These are phyloP conservation scores for Tetramorium parvispinum DNA, from an alignment of 1,140 invertebrate species.

Conservation along the genomic window DNA sequence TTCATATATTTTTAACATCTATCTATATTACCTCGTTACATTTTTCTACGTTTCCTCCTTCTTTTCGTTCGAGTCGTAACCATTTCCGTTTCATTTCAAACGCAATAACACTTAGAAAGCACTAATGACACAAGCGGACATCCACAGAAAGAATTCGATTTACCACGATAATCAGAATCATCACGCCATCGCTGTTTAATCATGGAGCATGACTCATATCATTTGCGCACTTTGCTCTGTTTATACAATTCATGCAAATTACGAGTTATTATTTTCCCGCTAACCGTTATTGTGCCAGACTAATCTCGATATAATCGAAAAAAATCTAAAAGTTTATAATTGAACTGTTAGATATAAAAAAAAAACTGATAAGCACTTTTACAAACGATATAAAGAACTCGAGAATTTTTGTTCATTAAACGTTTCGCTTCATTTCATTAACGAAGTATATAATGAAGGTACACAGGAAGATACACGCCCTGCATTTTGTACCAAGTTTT, in stretches of 20 bases:
- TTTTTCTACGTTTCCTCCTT: not conserved
- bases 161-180: slow-evolving; percentile 50
- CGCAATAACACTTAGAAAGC: not conserved
- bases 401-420: slow-evolving; percentile 4
- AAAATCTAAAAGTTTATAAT: slow-evolving; percentile 4
- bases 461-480: not conserved
- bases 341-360: not conserved
- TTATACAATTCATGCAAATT: slow-evolving; percentile 43
- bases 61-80: not conserved
- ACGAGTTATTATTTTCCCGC: slow-evolving; percentile 19
- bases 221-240: slow-evolving; percentile 50
- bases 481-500: slow-evolving; percentile 16
- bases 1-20: not conserved
- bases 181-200: slow-evolving; percentile 41
- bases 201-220: slow-evolving; percentile 47
- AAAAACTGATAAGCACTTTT: not conserved
- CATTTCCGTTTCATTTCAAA: not conserved
- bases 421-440: not conserved
- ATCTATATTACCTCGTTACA: not conserved
- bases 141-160: slow-evolving; percentile 1
- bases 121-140: not conserved
- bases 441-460: slow-evolving; percentile 15
- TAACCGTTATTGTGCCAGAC: not conserved
- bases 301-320: slow-evolving; percentile 13
- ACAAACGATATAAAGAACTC: not conserved